Percentiles rank a stretch among this genome's conserved stretches.
Conservation (phyloP, 2,888 invertebrate species). For the Acronicta aceris region DNA sequence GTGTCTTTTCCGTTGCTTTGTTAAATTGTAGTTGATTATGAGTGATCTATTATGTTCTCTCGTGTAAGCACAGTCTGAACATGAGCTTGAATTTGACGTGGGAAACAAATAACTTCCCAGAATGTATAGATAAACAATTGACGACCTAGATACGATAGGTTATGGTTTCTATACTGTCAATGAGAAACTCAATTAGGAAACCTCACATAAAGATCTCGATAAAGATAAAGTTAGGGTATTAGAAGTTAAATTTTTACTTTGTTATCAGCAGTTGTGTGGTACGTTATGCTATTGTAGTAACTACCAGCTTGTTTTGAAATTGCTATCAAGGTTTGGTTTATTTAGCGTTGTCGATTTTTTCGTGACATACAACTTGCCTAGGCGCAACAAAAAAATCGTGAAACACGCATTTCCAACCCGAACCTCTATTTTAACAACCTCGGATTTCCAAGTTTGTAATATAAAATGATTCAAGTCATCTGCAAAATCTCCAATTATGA, state of each 20-base stretch:
- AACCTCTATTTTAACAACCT: slow-evolving; percentile 57
- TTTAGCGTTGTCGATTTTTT: not conserved
- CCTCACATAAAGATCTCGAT: slow-evolving; percentile 12
- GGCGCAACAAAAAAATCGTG: slow-evolving; percentile 22
- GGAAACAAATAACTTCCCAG: slow-evolving; percentile 49
- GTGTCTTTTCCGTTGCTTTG: slow-evolving; percentile 69
- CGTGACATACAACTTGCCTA: slow-evolving; percentile 1
- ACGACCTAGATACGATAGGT: slow-evolving; percentile 31
- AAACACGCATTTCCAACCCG: slow-evolving; percentile 36
- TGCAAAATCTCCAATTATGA: slow-evolving; percentile 70
- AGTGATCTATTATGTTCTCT: slow-evolving; percentile 48
- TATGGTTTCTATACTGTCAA: slow-evolving; percentile 45
- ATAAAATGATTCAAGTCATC: slow-evolving; percentile 74
- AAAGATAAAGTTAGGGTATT: slow-evolving; percentile 20
- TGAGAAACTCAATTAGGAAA: slow-evolving; percentile 46
- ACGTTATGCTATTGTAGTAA: slow-evolving; percentile 10
- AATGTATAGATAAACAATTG: slow-evolving; percentile 44
- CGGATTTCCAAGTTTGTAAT: slow-evolving; percentile 74
- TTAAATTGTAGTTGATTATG: slow-evolving; percentile 49
- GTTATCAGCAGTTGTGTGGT: slow-evolving; percentile 15
- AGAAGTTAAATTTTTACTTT: slow-evolving; percentile 13
- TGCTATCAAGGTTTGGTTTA: not conserved
- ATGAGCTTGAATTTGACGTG: slow-evolving; percentile 51
- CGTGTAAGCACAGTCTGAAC: slow-evolving; percentile 33
- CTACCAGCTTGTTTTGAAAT: slow-evolving; percentile 7